A percentile compares a stretch with the other conserved stretches of the same genome.
Evolutionary conservation across 2,797 vertebrate genomes (phyloP).

Genomic region (Rhinoraja longicauda): DNA sequence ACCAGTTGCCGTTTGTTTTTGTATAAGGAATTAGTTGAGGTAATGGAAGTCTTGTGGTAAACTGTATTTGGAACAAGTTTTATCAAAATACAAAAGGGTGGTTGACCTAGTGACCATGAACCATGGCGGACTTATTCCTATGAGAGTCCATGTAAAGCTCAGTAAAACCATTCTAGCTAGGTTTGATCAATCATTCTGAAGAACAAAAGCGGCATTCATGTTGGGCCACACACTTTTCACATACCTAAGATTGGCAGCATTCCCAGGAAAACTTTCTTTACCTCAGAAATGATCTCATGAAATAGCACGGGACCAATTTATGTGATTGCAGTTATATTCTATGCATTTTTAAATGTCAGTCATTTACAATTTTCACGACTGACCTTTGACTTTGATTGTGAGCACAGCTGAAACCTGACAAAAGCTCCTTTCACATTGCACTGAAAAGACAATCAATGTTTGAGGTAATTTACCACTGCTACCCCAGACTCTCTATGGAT

Average conservation of each 20-base stretch:
- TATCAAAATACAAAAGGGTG: not conserved
- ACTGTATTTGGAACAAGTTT: not conserved
- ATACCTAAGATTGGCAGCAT: not conserved
- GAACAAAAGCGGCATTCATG: slow-evolving; percentile 22
- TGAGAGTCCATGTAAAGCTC: not conserved
- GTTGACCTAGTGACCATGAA: not conserved
- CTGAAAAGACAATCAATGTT: not conserved
- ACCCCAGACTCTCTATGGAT: not conserved
- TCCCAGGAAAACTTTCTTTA: not conserved
- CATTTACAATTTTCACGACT: slow-evolving; percentile 12
- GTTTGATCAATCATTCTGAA: not conserved
- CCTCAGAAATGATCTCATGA: not conserved
- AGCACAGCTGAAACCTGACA: not conserved
- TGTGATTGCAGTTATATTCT: not conserved
- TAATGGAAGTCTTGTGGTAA: not conserved
- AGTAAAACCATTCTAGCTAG: not conserved
- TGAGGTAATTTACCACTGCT: not conserved
- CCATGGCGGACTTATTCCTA: not conserved
- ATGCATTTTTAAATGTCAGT: not conserved
- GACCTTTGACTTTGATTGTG: not conserved
- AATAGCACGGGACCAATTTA: slow-evolving; percentile 3
- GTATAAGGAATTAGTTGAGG: not conserved
- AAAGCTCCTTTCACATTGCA: not conserved
- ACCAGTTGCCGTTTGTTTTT: not conserved
- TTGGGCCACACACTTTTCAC: not conserved